Base-by-base conservation (phyloP, 2,113 vertebrate species). In the Poeciliopsis occidentalis region DNA sequence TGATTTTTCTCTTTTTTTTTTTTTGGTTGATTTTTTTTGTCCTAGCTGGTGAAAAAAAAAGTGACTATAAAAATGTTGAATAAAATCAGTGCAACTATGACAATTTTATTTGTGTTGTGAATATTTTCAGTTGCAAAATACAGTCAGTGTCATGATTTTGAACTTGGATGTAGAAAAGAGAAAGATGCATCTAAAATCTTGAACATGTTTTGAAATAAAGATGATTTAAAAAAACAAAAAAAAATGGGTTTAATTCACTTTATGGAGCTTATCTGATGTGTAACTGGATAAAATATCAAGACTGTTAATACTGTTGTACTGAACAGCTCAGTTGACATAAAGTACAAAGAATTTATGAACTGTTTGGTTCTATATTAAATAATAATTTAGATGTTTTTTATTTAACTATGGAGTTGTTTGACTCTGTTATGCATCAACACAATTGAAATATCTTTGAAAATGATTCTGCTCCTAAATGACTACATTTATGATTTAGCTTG, bases 71-170 rank as follows among this genome's bases (percentile, higher is more conserved):
- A 73, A 60, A 60, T 72, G 73, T 83, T 54, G 17, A 85, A 87
- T 88, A 88, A 91, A 89, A 69, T 27, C 2, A 37, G 7, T 74
- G 47, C 6, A 64, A 57, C 44, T 69, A 7, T 76, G 22, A 26
- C 19, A 19, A 15, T 22, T 29, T 34, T 15, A 57, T 2, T 27
- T 68, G 60, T 29, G 51, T 76, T 65, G n/a, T 74, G 17, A 54
- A 66, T 60, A 39, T 39, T 39, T 60, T 13, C 12, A 71, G 17
- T 12, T 34, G n/a, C 15, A 24, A 22, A 2, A 34, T 30, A 19
- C 1, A 31, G 70, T 57, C 8, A 60, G 1, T 22, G 62, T 37
- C n/a, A 1, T 26, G 15, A 60, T 44, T 47, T 32, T 30, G 30
- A n/a, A 4, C 8, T 19, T 66, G 61, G 12, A 65, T 63, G 44